Conservation (phyloP, 2,797 vertebrate species). For the Labroides dimidiatus region DNA sequence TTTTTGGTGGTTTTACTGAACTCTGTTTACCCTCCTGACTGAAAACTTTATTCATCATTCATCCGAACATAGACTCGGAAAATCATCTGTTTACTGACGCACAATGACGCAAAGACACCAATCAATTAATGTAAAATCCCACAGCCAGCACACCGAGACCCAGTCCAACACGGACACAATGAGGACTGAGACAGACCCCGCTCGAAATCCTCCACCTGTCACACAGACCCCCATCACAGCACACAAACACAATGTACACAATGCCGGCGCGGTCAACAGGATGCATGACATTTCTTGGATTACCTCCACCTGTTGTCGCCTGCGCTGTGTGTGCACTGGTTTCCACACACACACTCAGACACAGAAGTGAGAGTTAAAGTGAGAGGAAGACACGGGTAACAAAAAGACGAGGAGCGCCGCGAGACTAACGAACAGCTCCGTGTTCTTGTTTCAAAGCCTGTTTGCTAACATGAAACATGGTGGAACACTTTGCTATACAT, state of each 20-base stretch:
- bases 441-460: too few relatives aligned
- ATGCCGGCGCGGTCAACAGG: conserved; percentile 11
- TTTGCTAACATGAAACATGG: too few relatives aligned
- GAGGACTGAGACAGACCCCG: not conserved
- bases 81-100: not conserved
- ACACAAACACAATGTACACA: conserved; percentile 51
- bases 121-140: conserved; percentile 3
- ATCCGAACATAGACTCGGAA: not conserved
- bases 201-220: conserved; percentile 42
- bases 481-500: too few relatives aligned
- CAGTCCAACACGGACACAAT: conserved; percentile 22
- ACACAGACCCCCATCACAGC: too few relatives aligned
- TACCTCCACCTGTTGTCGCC: conserved; percentile 78
- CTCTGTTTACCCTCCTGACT: too few relatives aligned
- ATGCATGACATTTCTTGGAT: conserved; percentile 68
- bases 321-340: conserved; percentile 2
- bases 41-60: not conserved
- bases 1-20: too few relatives aligned
- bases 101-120: not conserved
- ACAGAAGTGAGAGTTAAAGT: not conserved
- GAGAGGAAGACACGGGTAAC: not conserved
- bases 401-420: too few relatives aligned
- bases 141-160: not conserved
- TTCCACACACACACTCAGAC: conserved; percentile 1
- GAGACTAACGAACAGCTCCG: too few relatives aligned